Conservation (phyloP, 2,113 vertebrate species). For the Copsychus sechellarum region DNA sequence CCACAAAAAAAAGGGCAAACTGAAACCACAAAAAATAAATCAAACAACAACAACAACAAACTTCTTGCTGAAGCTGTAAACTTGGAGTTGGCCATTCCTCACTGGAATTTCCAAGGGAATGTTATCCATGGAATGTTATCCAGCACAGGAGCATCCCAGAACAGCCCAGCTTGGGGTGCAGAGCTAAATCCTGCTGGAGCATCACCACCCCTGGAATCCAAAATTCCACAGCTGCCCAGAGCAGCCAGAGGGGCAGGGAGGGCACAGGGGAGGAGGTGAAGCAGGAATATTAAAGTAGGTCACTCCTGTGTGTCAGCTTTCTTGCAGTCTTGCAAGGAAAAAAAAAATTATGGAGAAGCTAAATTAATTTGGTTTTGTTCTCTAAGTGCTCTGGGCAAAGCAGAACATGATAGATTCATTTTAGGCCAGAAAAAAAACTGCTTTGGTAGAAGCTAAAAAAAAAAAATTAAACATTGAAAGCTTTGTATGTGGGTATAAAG, state of each 20-base stretch:
- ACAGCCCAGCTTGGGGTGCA: not conserved
- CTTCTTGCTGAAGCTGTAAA: not conserved
- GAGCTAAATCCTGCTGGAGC: not conserved
- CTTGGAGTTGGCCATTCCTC: not conserved
- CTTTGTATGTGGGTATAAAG: not conserved
- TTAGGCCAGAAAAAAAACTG: not conserved
- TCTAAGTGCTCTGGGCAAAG: conserved; percentile 1
- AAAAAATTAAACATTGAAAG: not conserved
- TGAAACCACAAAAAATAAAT: not conserved
- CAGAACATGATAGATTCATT: not conserved
- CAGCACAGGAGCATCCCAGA: not conserved
- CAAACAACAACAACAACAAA: not conserved
- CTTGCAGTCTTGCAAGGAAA: not conserved
- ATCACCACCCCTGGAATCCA: not conserved
- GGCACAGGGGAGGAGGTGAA: not conserved
- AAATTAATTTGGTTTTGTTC: conserved; percentile 42
- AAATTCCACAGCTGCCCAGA: not conserved
- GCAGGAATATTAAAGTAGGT: not conserved
- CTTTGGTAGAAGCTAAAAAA: not conserved
- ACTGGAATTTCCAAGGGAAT: not conserved
- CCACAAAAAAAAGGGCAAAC: not conserved
- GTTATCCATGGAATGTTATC: not conserved
- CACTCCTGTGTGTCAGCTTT: not conserved
- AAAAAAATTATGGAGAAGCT: not conserved
- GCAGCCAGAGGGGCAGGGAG: not conserved